phyloP scores from a whole-genome alignment of 2,888 invertebrate genomes.

The Prosapia bicincta region DNA sequence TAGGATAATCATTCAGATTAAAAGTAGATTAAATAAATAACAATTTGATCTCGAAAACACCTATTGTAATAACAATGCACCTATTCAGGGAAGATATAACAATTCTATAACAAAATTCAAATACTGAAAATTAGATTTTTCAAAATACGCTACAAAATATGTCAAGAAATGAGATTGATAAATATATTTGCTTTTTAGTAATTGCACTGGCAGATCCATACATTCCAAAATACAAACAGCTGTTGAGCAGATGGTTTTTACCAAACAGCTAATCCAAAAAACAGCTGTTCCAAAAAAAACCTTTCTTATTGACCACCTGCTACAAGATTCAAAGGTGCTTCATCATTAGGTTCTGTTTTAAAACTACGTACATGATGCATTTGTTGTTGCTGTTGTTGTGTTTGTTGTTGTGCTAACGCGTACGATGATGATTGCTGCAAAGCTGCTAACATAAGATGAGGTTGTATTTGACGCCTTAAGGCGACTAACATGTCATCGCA shows the following conservation, averaged over 20 bases:
- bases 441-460: slow-evolving; percentile 63
- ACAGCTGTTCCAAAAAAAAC: background rate
- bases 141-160: background rate
- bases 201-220: background rate
- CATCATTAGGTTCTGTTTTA: slow-evolving; percentile 25
- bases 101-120: background rate
- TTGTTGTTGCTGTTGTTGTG: background rate
- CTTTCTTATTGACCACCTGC: slow-evolving; percentile 28
- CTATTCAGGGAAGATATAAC: background rate
- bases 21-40: background rate
- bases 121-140: background rate
- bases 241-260: too few species aligned
- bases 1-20: background rate
- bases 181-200: background rate
- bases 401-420: slow-evolving; percentile 5
- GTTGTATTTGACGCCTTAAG: slow-evolving; percentile 65
- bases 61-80: background rate
- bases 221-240: background rate
- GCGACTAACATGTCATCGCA: slow-evolving; percentile 68
- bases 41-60: background rate
- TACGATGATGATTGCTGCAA: slow-evolving; percentile 49
- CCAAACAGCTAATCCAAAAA: background rate
- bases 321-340: slow-evolving; percentile 37
- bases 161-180: background rate
- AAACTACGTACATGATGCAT: background rate